A percentile compares a stretch with the other conserved stretches of the same genome.
These are phyloP conservation scores for Australoheros scitulus DNA, from an alignment of 2,113 vertebrate genomes.

Conservation along the genomic window DNA sequence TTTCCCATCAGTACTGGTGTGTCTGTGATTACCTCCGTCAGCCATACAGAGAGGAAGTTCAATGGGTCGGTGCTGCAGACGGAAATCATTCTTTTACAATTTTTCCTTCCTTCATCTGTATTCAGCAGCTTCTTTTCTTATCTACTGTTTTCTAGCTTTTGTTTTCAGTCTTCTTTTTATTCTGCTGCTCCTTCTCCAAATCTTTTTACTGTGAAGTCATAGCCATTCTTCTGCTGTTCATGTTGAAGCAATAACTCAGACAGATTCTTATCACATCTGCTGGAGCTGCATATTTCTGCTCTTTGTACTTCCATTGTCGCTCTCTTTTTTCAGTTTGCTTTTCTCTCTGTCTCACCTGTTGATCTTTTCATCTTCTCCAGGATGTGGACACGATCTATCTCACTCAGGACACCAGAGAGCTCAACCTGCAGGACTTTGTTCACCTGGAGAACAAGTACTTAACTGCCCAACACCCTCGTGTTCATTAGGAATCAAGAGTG, in stretches of 20 bases:
- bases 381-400: constrained; percentile 98
- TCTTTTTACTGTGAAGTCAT: not conserved
- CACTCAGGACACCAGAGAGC: constrained; percentile 92
- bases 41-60: constrained; percentile 93
- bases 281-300: not conserved
- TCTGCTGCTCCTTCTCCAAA: not conserved
- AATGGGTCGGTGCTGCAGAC: constrained; percentile 86
- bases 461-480: rapidly evolving
- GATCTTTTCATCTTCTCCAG: constrained; percentile 64
- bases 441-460: constrained; percentile 94
- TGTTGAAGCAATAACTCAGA: not conserved
- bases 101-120: not conserved
- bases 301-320: not conserved
- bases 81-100: not conserved
- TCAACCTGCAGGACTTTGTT: constrained; percentile 96
- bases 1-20: constrained; percentile 96
- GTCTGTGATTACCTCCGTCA: constrained; percentile 93
- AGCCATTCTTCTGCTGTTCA: not conserved
- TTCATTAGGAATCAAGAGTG: not conserved
- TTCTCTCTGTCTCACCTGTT: not conserved
- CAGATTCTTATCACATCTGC: not conserved
- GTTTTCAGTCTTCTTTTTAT: not conserved
- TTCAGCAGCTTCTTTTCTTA: not conserved
- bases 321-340: not conserved
- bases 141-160: too few species aligned